A percentile compares a stretch with the other conserved stretches of the same genome.
phyloP scores from a whole-genome alignment of 2,888 invertebrate species.

The Agrypnus murinus region DNA sequence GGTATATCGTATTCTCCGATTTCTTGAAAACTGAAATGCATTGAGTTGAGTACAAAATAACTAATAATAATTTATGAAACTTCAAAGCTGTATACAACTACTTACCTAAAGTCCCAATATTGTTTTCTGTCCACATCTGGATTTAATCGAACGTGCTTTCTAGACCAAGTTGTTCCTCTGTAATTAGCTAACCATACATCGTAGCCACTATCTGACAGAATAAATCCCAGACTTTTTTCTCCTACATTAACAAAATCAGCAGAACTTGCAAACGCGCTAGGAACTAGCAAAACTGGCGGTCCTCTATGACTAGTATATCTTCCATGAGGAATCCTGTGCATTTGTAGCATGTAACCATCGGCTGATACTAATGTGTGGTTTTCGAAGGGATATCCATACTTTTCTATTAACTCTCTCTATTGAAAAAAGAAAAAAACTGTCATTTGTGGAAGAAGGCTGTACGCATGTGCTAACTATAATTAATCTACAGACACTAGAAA shows the following conservation, averaged over 20 bases:
- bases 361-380: slow-evolving; percentile 69
- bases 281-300: slow-evolving; percentile 80
- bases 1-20: slow-evolving; percentile 85
- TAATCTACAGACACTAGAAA: no score
- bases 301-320: slow-evolving; percentile 60
- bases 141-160: slow-evolving; percentile 70
- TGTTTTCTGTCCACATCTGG: slow-evolving; percentile 64
- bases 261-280: slow-evolving; percentile 84
- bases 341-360: slow-evolving; percentile 70
- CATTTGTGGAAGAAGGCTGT: no score
- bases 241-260: slow-evolving; percentile 83
- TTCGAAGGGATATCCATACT: slow-evolving; percentile 68
- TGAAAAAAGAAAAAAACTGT: slow-evolving; percentile 19
- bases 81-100: no score
- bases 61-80: no score
- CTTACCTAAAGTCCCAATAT: slow-evolving; percentile 70
- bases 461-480: no score
- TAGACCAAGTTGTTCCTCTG: slow-evolving; percentile 75
- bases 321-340: slow-evolving; percentile 66
- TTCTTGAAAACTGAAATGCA: slow-evolving; percentile 81
- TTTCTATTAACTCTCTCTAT: slow-evolving; percentile 68
- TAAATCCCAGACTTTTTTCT: slow-evolving; percentile 72
- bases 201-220: slow-evolving; percentile 71
- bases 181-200: slow-evolving; percentile 78
- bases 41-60: no score